These are phyloP conservation scores for Zoanthus gigantus DNA, from an alignment of 92 coral and sea anemone species.

Conservation along the genomic window DNA sequence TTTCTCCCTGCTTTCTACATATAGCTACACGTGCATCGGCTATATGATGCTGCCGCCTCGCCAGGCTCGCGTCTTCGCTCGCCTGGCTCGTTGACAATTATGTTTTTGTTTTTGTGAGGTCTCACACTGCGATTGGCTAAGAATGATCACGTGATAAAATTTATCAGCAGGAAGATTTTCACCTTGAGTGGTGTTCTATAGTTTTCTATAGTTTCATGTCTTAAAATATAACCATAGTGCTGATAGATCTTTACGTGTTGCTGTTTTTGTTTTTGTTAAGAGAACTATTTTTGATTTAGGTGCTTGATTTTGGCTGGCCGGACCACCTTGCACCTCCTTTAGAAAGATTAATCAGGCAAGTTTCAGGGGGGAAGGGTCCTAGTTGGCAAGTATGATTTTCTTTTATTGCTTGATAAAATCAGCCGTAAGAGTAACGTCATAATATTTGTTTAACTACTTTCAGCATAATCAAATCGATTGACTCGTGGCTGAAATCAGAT, in stretches of 20 bases:
- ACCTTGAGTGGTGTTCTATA: no score
- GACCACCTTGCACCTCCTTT: conserved; percentile 98
- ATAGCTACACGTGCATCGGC: no score
- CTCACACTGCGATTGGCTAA: no score
- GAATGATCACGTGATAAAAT: no score
- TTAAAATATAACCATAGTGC: neutral
- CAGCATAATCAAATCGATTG: conserved; percentile 98
- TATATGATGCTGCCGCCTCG: no score
- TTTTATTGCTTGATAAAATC: neutral
- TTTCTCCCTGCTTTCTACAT: no score
- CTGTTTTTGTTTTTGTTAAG: neutral
- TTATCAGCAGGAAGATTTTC: no score
- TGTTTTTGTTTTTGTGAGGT: no score
- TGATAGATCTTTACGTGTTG: neutral
- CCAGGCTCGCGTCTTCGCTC: no score
- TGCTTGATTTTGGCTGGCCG: conserved; percentile 99
- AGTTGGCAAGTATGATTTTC: neutral
- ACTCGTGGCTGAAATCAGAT: conserved; percentile 97
- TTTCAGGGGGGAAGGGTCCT: no score
- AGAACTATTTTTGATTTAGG: conserved; percentile 56
- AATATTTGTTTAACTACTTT: conserved; percentile 33
- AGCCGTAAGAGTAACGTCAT: neutral
- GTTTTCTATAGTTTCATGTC: no score
- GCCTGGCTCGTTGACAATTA: no score
- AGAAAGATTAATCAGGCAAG: conserved; percentile 90